A percentile compares a stretch with the other conserved stretches of the same genome.
Conservation (phyloP, 2,888 invertebrate genomes). For the Anticlea derivata region DNA sequence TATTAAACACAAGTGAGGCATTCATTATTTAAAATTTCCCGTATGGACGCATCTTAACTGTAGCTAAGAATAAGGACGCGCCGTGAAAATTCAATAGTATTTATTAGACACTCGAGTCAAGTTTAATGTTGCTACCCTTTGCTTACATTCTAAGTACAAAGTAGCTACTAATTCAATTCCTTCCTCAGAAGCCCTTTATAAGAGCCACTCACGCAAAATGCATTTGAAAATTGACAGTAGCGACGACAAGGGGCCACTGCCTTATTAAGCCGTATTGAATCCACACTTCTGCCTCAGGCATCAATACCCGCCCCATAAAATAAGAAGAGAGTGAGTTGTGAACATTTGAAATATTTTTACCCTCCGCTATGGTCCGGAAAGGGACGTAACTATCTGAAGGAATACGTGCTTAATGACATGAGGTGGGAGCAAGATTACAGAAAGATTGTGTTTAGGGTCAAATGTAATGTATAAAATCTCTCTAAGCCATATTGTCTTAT, state of each 20-base stretch:
- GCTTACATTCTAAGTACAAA: constrained; percentile 15
- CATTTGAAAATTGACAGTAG: constrained; percentile 61
- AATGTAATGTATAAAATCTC: constrained; percentile 3
- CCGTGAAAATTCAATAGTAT: background rate
- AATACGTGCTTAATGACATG: constrained; percentile 66
- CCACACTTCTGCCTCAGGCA: constrained; percentile 56
- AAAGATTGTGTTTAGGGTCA: constrained; percentile 38
- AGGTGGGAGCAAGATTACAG: constrained; percentile 38
- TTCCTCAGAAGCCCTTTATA: constrained; percentile 28
- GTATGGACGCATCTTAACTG: background rate
- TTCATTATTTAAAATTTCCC: background rate
- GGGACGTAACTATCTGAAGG: constrained; percentile 41
- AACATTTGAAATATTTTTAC: constrained; percentile 80
- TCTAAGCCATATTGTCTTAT: no score
- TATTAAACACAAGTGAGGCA: no score
- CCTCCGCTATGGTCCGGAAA: constrained; percentile 72
- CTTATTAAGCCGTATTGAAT: constrained; percentile 55
- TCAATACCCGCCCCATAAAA: constrained; percentile 66
- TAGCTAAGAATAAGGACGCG: background rate
- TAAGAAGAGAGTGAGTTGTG: constrained; percentile 71
- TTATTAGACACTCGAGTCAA: background rate
- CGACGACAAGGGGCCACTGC: constrained; percentile 62
- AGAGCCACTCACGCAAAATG: constrained; percentile 47
- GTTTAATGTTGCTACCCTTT: constrained; percentile 18
- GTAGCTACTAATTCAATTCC: constrained; percentile 31